Percentiles rank a stretch among this genome's conserved stretches.
phyloP scores from a whole-genome alignment of 2,888 invertebrate species.

The Meiosimyza platycephala region DNA sequence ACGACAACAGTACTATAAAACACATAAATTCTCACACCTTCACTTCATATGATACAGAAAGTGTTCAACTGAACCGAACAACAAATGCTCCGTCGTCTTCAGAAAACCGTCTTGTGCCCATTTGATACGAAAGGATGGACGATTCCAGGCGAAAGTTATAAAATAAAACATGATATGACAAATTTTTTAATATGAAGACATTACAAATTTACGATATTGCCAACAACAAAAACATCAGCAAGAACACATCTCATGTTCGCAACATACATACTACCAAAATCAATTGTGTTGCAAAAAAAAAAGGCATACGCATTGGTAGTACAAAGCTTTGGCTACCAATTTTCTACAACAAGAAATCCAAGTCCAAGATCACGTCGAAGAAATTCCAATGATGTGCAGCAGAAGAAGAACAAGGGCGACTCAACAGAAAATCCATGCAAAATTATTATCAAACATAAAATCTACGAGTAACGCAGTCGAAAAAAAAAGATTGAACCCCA shows the following conservation, averaged over 20 bases:
- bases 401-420: no score
- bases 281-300: slow-evolving; percentile 22
- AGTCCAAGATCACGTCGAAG: no score
- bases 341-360: neutral
- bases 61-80: no score
- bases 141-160: neutral
- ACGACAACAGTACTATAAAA: slow-evolving; percentile 45
- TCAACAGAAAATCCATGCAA: slow-evolving; percentile 34
- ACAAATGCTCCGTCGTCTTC: neutral
- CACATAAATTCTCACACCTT: slow-evolving; percentile 46
- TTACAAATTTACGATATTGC: slow-evolving; percentile 53
- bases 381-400: no score
- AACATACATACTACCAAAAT: slow-evolving; percentile 12
- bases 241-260: neutral
- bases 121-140: neutral
- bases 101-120: neutral
- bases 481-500: neutral
- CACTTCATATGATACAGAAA: slow-evolving; percentile 10
- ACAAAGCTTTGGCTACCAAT: slow-evolving; percentile 29
- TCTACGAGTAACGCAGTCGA: slow-evolving; percentile 47
- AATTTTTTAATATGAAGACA: slow-evolving; percentile 59
- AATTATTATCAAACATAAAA: slow-evolving; percentile 64
- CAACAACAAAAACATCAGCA: slow-evolving; percentile 9
- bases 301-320: slow-evolving; percentile 2
- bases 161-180: slow-evolving; percentile 47